Conservation (phyloP, 2,888 invertebrate species). For the Erebia aethiops region DNA sequence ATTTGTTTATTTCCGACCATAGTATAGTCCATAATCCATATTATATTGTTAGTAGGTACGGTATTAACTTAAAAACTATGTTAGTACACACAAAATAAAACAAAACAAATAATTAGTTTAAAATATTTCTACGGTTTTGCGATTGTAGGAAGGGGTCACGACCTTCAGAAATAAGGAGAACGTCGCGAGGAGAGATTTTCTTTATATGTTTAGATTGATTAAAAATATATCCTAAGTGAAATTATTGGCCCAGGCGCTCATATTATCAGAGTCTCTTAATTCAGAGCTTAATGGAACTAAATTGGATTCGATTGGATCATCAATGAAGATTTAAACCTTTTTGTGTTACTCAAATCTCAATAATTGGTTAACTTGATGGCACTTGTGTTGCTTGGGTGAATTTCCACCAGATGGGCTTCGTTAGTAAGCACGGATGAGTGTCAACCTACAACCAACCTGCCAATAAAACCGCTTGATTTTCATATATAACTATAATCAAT, state of each 20-base stretch:
- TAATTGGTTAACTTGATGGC: background rate
- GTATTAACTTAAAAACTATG: too few species aligned
- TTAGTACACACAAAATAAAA: too few species aligned
- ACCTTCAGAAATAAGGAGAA: background rate
- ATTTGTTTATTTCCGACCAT: too few species aligned
- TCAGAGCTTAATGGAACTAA: slow-evolving; percentile 30
- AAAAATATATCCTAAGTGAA: slow-evolving; percentile 20
- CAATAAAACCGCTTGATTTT: too few species aligned
- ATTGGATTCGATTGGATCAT: slow-evolving; percentile 42
- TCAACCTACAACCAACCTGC: too few species aligned
- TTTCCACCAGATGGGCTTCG: too few species aligned
- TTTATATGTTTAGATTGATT: background rate
- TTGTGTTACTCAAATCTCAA: slow-evolving; percentile 23
- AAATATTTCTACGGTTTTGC: too few species aligned
- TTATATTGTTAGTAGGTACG: too few species aligned
- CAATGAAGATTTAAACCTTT: slow-evolving; percentile 30
- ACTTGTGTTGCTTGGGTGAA: background rate
- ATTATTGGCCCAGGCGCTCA: background rate
- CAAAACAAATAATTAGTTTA: too few species aligned
- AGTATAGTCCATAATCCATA: too few species aligned
- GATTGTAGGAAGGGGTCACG: background rate
- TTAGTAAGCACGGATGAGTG: too few species aligned
- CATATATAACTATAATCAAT: too few species aligned
- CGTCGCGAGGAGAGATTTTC: background rate
- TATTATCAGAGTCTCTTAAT: slow-evolving; percentile 22